Percentiles rank a stretch among this genome's conserved stretches.
Evolutionary conservation across 1,140 invertebrate genomes (phyloP).

Genomic region (Bombus sylvicola): DNA sequence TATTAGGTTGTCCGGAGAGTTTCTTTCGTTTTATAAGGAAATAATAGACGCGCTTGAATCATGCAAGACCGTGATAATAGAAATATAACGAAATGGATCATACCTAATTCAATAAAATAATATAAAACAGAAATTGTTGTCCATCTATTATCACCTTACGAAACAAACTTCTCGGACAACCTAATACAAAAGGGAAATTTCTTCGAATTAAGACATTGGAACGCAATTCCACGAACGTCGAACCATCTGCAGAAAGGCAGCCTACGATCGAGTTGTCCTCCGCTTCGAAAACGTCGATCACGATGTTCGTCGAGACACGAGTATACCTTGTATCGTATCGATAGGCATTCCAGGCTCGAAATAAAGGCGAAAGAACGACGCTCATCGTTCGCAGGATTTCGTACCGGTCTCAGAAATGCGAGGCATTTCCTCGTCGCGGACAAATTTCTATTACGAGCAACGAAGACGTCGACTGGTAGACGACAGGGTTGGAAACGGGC

Average conservation of each 20-base stretch:
- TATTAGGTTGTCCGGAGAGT: too few species aligned
- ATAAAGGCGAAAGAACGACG: slow-evolving; percentile 61
- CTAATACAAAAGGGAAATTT: not conserved
- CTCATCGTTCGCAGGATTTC: slow-evolving; percentile 20
- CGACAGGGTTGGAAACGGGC: not conserved
- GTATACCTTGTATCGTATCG: slow-evolving; percentile 12
- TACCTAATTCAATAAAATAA: too few species aligned
- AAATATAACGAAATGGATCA: too few species aligned
- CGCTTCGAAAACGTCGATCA: not conserved
- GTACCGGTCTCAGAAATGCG: slow-evolving; percentile 55
- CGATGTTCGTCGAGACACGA: not conserved
- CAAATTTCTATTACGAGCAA: slow-evolving; percentile 63
- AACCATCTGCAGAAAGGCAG: not conserved
- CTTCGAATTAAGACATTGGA: not conserved
- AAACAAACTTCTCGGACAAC: too few species aligned
- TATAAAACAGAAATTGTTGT: too few species aligned
- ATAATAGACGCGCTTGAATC: too few species aligned
- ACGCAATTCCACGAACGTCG: not conserved
- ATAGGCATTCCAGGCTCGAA: slow-evolving; percentile 59
- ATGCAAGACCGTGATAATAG: too few species aligned
- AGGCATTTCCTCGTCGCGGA: slow-evolving; percentile 66
- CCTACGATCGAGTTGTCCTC: not conserved
- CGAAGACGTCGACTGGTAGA: not conserved
- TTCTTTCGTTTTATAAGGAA: too few species aligned
- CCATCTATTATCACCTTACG: too few species aligned